These are phyloP conservation scores for Galeopsomyia nigrocyanea DNA, from an alignment of 2,888 invertebrate species.

Conservation along the genomic window DNA sequence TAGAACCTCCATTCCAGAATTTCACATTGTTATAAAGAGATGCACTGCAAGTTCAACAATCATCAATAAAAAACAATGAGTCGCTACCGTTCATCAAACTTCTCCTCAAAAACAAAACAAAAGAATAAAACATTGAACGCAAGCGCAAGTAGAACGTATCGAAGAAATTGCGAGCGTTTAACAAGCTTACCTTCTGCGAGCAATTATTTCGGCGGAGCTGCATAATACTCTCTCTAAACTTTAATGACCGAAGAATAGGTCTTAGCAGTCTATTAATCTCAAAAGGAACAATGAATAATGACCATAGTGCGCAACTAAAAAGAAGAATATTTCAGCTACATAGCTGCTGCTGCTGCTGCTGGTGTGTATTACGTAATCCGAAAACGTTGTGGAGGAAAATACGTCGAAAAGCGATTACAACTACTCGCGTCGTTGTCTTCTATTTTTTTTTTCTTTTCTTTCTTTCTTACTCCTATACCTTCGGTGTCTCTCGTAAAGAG, in stretches of 20 bases:
- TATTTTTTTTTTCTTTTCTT: background rate
- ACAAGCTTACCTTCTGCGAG: background rate
- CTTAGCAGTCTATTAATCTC: conserved; percentile 22
- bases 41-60: no score
- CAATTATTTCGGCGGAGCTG: no score
- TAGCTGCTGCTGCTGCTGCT: no score
- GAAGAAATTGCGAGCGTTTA: background rate
- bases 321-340: conserved; percentile 12
- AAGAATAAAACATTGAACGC: no score
- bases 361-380: conserved; percentile 12
- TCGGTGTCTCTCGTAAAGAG: conserved; percentile 18
- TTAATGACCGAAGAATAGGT: conserved; percentile 1
- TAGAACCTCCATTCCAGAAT: no score
- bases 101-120: no score
- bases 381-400: conserved; percentile 8
- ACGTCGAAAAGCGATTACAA: conserved; percentile 18
- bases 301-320: background rate
- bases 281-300: conserved; percentile 32
- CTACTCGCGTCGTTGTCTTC: no score
- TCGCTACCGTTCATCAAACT: no score
- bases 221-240: background rate
- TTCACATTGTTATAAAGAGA: no score
- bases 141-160: background rate
- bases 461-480: background rate
- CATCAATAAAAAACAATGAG: no score